Evolutionary conservation across 2,113 vertebrate genomes (phyloP), one percentile per base, ranked within the genome.

Genomic region (Emberiza fucata): DNA sequence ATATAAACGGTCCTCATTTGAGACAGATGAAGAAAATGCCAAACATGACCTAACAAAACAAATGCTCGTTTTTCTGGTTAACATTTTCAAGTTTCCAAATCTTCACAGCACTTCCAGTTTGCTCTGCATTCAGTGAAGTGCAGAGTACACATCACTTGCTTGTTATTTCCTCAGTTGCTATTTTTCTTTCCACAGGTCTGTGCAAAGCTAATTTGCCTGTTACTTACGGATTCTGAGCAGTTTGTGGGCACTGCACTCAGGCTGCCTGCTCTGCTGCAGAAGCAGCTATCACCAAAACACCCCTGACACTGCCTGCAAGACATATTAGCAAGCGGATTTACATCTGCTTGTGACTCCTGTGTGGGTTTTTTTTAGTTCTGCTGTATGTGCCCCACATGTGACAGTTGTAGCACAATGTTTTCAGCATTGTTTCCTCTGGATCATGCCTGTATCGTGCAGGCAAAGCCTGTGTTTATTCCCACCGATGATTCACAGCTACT

Each of bases 401-500:
- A 17, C 9, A 48, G 27, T 63, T 83, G 40, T 47, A 77, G 28
- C 33, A 42, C 22, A 14, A 29, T 0, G 0, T 23, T 78, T 60
- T 19, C 6, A 61, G 42, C 27, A 19, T 2, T 61, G 33, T 54
- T 81, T 66, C 54, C n/a, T 20, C 40, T 44, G 65, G 54, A 45
- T 82, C 9, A 11, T 17, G 20, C 0, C 1, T 3, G 11, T 1
- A 2, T 33, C 47, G 40, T 3, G 8, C 31, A 76, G 53, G 39
- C 39, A 72, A 76, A 45, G 29, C 1, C 1, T 3, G 14, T 1
- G 0, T 22, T 81, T 68, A n/a, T 54, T 92, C n/a, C 56, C 39
- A 60, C 10, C 0, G 0, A 35, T 5, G 14, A n/a, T 76, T 76
- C 40, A 47, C 0, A 0, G 56, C 60, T 76, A 53, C 54, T 50